Base-by-base conservation (phyloP, 2,888 invertebrate genomes). In the Folsomia candida region DNA sequence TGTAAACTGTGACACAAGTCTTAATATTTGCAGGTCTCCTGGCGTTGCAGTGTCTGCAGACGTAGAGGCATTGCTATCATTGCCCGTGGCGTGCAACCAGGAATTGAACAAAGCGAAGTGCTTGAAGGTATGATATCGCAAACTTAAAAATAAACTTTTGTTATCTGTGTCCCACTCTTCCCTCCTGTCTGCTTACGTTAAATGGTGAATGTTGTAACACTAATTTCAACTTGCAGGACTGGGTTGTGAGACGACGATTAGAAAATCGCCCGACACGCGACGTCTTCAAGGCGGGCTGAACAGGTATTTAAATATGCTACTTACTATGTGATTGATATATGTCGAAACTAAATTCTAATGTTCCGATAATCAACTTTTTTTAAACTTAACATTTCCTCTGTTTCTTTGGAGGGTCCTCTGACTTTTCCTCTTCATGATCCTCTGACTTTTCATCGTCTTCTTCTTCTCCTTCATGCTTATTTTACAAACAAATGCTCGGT, bases 31-130 rank as follows among this genome's bases (percentile, higher is more conserved):
- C 83, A 90, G 90, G 89, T 86, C 77, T 89, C 89, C 80, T 94
- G 94, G 94, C 89, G 91, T 71, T 94, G 94, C 84, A 93, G 93
- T 78, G 93, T 94, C 22, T 94, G 94, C 82, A 89, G 93, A 57
- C 73, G 81, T 29, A 81, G 83, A n/a, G 79, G 79, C 26, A 76
- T 79, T 24, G 79, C 79, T 57, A 79, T 79, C 37, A 79, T 78
- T 59, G 79, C 79, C 62, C 76, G 79, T 29, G 72, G 75, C 63
- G 79, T 79, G 60, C 74, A 78, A 60, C 73, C 71, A n/a, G 79
- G 79, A 2, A 78, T 78, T 25, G 79, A 78, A 57, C 73, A 76
- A 67, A 73, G 73, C 59, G 79, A 79, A 70, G 78, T 78, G 11
- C 61, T 79, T 26, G 79, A 79, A 67, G n/a, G n/a, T n/a, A n/a